Evolutionary conservation across 1,140 invertebrate genomes (phyloP).

Genomic region (Drosophila rufa): DNA sequence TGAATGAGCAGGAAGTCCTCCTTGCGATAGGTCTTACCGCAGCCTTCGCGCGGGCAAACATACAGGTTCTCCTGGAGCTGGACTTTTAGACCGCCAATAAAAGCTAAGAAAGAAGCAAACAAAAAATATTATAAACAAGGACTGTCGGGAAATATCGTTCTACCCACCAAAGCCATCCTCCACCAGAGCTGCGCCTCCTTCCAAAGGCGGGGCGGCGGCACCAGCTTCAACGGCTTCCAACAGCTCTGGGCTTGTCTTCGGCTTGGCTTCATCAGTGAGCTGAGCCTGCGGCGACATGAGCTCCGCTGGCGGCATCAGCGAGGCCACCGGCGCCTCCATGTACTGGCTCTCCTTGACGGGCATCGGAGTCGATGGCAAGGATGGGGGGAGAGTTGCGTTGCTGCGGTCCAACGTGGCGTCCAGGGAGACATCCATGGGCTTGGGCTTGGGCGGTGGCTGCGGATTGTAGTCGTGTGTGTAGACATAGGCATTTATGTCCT

Average conservation of each 20-base stretch:
- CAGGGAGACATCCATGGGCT: constrained; percentile 50
- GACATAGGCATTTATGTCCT: constrained; percentile 86
- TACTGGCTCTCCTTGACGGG: constrained; percentile 64
- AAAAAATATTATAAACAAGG: too few species aligned
- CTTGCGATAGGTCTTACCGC: constrained; percentile 95
- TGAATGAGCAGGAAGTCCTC: constrained; percentile 95
- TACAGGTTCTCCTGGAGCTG: constrained; percentile 90
- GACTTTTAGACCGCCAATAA: constrained; percentile 89
- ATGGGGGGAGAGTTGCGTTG: constrained; percentile 32
- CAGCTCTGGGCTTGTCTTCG: constrained; percentile 16
- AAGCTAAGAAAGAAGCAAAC: constrained; percentile 84
- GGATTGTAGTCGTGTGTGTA: constrained; percentile 82
- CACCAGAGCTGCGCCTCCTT: constrained; percentile 14
- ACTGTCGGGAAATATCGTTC: not conserved
- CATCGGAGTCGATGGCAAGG: constrained; percentile 34
- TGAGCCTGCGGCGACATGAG: constrained; percentile 67
- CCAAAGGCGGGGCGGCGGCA: not conserved
- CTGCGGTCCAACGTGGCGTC: constrained; percentile 49
- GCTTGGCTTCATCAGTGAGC: constrained; percentile 19
- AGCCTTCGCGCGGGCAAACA: constrained; percentile 92
- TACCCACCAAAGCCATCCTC: constrained; percentile 61
- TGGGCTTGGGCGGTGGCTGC: constrained; percentile 66
- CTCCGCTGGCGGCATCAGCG: constrained; percentile 73
- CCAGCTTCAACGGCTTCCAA: constrained; percentile 14
- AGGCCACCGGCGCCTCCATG: constrained; percentile 75